Base-by-base conservation (phyloP, 2,888 invertebrate species). In the Embidobia sp. region DNA sequence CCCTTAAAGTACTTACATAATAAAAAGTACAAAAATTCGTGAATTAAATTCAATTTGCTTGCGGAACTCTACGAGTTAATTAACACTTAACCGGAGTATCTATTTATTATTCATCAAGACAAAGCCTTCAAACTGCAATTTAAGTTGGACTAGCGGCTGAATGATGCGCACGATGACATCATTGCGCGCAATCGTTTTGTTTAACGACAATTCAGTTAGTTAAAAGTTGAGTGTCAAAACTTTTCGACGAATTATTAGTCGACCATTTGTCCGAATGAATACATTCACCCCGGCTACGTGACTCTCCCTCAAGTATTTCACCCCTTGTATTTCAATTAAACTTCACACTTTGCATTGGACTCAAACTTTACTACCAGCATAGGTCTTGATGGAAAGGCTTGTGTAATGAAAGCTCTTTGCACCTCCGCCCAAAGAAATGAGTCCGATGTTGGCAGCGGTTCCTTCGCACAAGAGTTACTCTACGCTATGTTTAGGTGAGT, bases 371-470 rank as follows among this genome's bases (percentile, higher is more conserved):
- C 67, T 72, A 72, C 64, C 89, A 95, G 95, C 69, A 93, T 94
- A 92, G 95, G 95, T 0, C 93, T 94, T 84, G 92, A 93, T 82
- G 95, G 95, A 0, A 91, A 93, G 73, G 91, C 93, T 27, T 95
- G 95, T 85, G 92, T 95, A 67, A 90, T 94, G 80, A 92, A 93
- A 79, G 93, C 95, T 0, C 89, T 95, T 0, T 95, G 95, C 86
- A 95, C 95, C 85, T 92, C 94, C 3, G 92, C 93, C 0, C 93
- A 93, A 79, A 91, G 92, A 72, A 82, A 83, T 69, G 78, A 82
- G 7, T 69, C 76, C 31, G 79, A 85, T 66, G 79, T 87, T 75
- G 87, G 86, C 22, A 84, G 67, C 29, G 87, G 88, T 19, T 86
- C 85, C 59, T 85, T 89, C 67, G 72, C 87, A n/a, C 88, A 89